Percentiles rank a stretch among this genome's conserved stretches.
Evolutionary conservation across 2,888 invertebrate species (phyloP).

Genomic region (Epinotia bilunana): DNA sequence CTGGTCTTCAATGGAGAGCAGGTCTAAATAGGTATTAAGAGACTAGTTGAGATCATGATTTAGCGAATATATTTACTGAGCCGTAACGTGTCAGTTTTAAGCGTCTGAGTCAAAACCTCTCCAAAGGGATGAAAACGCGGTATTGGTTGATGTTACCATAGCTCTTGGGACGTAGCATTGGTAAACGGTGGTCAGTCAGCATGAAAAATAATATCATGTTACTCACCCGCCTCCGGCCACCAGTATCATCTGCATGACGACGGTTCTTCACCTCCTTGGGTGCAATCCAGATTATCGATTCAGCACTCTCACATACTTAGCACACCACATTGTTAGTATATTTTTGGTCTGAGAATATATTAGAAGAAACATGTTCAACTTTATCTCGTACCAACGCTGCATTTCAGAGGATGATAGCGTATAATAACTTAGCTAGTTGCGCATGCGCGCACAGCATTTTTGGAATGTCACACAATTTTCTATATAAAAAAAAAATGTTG

Average conservation of each 20-base stretch:
- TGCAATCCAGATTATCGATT: conserved; percentile 18
- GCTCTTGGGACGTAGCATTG: too few relatives aligned
- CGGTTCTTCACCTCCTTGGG: conserved; percentile 4
- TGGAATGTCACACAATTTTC: background rate
- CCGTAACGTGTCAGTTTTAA: too few relatives aligned
- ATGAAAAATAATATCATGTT: background rate
- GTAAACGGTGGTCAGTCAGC: too few relatives aligned
- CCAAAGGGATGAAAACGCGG: too few relatives aligned
- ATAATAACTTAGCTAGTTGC: background rate
- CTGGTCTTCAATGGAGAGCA: too few relatives aligned
- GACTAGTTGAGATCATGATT: too few relatives aligned
- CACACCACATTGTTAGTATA: conserved; percentile 3
- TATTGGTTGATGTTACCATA: too few relatives aligned
- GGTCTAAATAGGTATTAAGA: too few relatives aligned
- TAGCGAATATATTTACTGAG: too few relatives aligned
- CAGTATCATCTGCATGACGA: conserved; percentile 44
- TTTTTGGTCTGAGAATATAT: background rate
- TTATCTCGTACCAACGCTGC: background rate
- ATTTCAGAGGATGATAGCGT: background rate
- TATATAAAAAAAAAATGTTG: too few relatives aligned
- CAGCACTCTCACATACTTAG: conserved; percentile 18
- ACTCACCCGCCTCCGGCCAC: conserved; percentile 45
- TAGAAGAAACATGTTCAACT: conserved; percentile 2
- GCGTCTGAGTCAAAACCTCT: too few relatives aligned
- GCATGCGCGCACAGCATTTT: background rate